These are phyloP conservation scores for Tetropium fuscum DNA, from an alignment of 2,888 invertebrate species.

Conservation along the genomic window DNA sequence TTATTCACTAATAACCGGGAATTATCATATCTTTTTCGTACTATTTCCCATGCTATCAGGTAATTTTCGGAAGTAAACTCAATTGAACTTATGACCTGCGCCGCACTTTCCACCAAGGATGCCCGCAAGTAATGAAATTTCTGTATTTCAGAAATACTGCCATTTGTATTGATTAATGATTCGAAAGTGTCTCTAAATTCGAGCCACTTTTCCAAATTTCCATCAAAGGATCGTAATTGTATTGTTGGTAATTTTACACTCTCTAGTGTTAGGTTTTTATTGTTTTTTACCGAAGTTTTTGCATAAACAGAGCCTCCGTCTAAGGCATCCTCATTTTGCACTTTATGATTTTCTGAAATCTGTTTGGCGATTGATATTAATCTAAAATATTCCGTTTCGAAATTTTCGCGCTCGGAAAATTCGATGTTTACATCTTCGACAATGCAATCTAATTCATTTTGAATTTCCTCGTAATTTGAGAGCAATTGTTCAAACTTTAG, in stretches of 20 bases:
- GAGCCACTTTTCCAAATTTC: slow-evolving; percentile 5
- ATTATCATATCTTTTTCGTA: slow-evolving; percentile 25
- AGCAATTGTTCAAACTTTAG: too few relatives aligned
- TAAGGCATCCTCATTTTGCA: too few relatives aligned
- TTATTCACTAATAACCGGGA: slow-evolving; percentile 11
- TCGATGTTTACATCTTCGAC: too few relatives aligned
- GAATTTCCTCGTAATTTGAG: too few relatives aligned
- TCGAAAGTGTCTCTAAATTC: slow-evolving; percentile 12
- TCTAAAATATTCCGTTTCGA: too few relatives aligned
- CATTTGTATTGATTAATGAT: slow-evolving; percentile 5
- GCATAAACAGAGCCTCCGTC: too few relatives aligned
- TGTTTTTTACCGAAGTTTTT: too few relatives aligned
- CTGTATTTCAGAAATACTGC: slow-evolving; percentile 1
- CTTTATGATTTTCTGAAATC: too few relatives aligned
- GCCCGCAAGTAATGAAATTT: slow-evolving; percentile 16
- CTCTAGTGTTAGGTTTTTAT: neutral
- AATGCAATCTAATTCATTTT: too few relatives aligned
- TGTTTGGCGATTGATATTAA: too few relatives aligned
- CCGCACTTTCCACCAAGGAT: slow-evolving; percentile 1
- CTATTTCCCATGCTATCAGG: slow-evolving; percentile 14
- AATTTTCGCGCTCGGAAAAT: too few relatives aligned
- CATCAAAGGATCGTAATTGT: slow-evolving; percentile 11
- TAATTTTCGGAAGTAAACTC: slow-evolving; percentile 13
- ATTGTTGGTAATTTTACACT: slow-evolving; percentile 8
- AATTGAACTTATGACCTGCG: slow-evolving; percentile 12